Conservation (phyloP, 2,113 vertebrate genomes). For the Pachycephala philippinensis region DNA sequence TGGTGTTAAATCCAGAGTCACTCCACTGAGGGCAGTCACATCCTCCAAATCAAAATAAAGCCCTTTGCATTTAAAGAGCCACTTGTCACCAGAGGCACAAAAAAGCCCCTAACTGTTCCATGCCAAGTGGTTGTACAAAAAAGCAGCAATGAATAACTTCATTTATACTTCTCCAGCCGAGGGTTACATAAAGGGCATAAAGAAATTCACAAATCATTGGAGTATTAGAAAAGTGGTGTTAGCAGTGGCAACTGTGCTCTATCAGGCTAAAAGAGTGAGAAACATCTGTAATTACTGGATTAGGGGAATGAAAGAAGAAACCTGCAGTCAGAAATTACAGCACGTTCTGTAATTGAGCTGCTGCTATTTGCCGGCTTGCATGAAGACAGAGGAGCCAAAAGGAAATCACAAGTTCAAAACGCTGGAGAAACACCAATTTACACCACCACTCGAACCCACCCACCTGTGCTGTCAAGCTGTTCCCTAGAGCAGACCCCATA, state of each 20-base stretch:
- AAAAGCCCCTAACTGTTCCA: background rate
- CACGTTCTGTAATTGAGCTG: background rate
- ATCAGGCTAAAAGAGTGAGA: background rate
- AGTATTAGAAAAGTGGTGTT: background rate
- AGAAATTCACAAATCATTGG: background rate
- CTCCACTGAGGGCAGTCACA: background rate
- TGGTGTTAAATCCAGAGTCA: background rate
- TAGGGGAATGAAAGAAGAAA: slow-evolving; percentile 36
- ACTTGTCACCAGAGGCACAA: background rate
- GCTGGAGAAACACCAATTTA: slow-evolving; percentile 20
- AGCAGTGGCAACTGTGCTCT: background rate
- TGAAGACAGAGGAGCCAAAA: background rate
- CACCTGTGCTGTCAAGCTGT: slow-evolving; percentile 7
- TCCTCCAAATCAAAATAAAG: background rate
- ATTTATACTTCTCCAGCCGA: background rate
- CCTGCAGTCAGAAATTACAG: slow-evolving; percentile 31
- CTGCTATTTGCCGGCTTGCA: background rate
- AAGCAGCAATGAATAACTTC: background rate
- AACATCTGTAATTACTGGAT: slow-evolving; percentile 55
- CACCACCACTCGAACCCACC: background rate
- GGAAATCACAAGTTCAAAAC: slow-evolving; percentile 41
- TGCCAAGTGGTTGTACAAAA: background rate
- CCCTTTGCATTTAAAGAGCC: background rate
- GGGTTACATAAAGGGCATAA: background rate
- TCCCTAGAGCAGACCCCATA: background rate